These are phyloP conservation scores for Agapostemon virescens DNA, from an alignment of 2,888 invertebrate species.

Conservation along the genomic window DNA sequence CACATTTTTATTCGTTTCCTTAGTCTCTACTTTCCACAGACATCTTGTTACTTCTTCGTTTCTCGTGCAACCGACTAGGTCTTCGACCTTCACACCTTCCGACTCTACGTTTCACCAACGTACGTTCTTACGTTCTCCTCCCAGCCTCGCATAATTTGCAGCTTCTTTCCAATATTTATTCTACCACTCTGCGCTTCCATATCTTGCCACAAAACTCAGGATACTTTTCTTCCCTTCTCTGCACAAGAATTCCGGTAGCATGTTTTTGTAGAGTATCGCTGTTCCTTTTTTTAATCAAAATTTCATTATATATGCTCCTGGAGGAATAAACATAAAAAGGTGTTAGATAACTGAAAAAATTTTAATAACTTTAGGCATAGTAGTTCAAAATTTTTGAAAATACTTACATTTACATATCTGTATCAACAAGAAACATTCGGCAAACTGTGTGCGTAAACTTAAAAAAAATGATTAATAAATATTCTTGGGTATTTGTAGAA, in stretches of 20 bases:
- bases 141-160: neutral
- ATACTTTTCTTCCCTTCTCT: neutral
- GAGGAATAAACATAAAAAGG: too few species aligned
- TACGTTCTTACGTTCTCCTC: neutral
- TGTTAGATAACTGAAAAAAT: too few species aligned
- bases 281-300: neutral
- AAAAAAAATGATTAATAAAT: too few species aligned
- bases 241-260: neutral
- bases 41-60: neutral
- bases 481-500: too few species aligned
- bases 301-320: too few species aligned
- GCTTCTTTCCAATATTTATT: constrained; percentile 5
- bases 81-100: neutral
- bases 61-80: neutral
- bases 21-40: neutral
- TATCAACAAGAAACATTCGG: too few species aligned
- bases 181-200: neutral
- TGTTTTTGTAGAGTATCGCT: neutral
- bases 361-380: too few species aligned
- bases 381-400: too few species aligned
- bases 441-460: too few species aligned
- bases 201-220: neutral
- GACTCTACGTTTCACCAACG: neutral
- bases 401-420: too few species aligned
- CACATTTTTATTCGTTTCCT: neutral